phyloP scores from a whole-genome alignment of 2,113 vertebrate genomes.

The Manacus vitellinus region DNA sequence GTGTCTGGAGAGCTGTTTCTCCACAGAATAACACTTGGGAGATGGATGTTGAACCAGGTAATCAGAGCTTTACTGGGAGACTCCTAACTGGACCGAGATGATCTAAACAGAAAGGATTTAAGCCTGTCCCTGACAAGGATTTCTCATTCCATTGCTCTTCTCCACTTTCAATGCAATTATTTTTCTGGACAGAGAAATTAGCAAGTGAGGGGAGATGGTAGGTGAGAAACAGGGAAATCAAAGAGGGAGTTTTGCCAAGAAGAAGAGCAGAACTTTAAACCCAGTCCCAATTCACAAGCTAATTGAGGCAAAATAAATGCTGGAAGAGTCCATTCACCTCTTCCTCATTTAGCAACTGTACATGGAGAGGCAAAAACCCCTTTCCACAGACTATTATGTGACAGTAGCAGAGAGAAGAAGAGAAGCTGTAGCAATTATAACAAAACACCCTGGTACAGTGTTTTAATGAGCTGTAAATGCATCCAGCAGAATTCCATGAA shows the following conservation, averaged over 20 bases:
- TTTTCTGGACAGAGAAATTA: background rate
- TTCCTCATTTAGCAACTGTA: background rate
- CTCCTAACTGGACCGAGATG: background rate
- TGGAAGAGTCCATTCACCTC: background rate
- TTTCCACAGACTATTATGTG: background rate
- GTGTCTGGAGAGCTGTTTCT: background rate
- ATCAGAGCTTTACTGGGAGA: background rate
- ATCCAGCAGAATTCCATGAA: background rate
- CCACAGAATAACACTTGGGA: background rate
- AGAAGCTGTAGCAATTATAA: background rate
- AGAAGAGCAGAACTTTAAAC: background rate
- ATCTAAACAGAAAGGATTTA: background rate
- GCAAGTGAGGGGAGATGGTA: accelerated
- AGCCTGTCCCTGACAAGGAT: background rate
- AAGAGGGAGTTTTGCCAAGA: background rate
- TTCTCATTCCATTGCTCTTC: background rate
- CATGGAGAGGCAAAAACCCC: background rate
- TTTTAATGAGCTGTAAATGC: background rate
- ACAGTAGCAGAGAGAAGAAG: background rate
- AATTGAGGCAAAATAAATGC: background rate
- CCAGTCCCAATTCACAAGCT: background rate
- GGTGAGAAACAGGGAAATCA: background rate
- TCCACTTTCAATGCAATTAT: background rate
- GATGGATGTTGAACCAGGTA: background rate
- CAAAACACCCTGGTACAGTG: background rate